Evolutionary conservation across 2,113 vertebrate species (phyloP).

Genomic region (Lonchura striata): DNA sequence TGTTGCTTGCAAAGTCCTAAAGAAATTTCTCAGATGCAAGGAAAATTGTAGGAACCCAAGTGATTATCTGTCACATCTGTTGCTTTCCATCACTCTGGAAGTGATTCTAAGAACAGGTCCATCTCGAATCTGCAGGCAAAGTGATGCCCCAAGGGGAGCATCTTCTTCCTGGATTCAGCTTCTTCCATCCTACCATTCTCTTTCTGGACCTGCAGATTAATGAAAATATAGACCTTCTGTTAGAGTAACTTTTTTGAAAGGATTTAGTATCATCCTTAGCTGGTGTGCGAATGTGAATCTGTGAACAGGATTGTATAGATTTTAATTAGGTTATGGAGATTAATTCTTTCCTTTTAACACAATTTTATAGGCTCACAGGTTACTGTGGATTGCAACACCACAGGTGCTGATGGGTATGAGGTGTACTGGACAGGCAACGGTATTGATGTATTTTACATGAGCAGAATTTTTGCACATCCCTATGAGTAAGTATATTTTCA

Average conservation of each 20-base stretch:
- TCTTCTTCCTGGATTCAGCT: background rate
- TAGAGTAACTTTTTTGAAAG: background rate
- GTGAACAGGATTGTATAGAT: background rate
- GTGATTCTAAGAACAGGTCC: background rate
- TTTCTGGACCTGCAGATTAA: background rate
- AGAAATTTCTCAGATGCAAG: background rate
- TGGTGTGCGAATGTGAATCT: background rate
- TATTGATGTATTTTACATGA: conserved; percentile 10
- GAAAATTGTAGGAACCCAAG: background rate
- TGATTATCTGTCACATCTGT: background rate
- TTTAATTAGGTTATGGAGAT: background rate
- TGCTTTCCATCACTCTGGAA: background rate
- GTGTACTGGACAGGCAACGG: conserved; percentile 51
- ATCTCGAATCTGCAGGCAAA: background rate
- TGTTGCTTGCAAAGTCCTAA: background rate
- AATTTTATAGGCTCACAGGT: conserved; percentile 77
- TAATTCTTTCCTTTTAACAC: conserved; percentile 15
- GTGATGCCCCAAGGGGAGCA: background rate
- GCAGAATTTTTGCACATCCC: conserved; percentile 41
- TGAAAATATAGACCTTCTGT: background rate
- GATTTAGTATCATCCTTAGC: background rate
- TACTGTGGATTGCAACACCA: conserved; percentile 76
- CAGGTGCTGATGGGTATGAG: conserved; percentile 46
- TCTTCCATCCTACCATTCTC: background rate
- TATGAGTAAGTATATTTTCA: conserved; percentile 58